Evolutionary conservation across 2,113 vertebrate genomes (phyloP).

Genomic region (Butorides virescens): DNA sequence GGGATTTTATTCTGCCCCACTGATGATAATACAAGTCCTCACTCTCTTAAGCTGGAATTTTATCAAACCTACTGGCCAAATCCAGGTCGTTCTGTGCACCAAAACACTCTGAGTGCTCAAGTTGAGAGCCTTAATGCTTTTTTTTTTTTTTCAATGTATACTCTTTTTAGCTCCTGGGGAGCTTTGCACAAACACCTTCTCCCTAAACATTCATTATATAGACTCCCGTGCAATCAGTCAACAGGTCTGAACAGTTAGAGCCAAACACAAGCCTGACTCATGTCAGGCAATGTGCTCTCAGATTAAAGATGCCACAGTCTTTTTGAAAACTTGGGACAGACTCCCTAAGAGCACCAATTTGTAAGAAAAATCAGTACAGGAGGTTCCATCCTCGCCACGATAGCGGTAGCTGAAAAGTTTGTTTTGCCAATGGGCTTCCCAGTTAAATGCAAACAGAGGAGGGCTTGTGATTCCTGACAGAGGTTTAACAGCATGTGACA

Average conservation of each 20-base stretch:
- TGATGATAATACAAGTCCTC: background rate
- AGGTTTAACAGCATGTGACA: background rate
- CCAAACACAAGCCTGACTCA: background rate
- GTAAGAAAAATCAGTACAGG: background rate
- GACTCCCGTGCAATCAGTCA: background rate
- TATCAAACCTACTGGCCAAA: background rate
- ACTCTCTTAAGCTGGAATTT: background rate
- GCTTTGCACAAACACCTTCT: background rate
- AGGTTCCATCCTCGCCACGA: background rate
- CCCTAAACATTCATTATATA: background rate
- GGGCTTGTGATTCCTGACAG: background rate
- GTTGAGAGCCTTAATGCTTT: background rate
- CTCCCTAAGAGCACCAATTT: background rate
- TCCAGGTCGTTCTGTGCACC: background rate
- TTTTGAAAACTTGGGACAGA: background rate
- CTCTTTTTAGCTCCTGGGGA: background rate
- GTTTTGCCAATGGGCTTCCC: background rate
- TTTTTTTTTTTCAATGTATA: rapidly evolving
- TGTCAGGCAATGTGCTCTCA: background rate
- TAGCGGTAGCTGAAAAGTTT: background rate
- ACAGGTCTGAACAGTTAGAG: background rate
- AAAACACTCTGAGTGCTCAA: background rate
- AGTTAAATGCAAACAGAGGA: background rate
- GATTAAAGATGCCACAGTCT: background rate
- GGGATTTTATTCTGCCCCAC: background rate